Evolutionary conservation across 2,888 invertebrate genomes (phyloP), one percentile per base, ranked within the genome.

Genomic region (Cenopis cana): DNA sequence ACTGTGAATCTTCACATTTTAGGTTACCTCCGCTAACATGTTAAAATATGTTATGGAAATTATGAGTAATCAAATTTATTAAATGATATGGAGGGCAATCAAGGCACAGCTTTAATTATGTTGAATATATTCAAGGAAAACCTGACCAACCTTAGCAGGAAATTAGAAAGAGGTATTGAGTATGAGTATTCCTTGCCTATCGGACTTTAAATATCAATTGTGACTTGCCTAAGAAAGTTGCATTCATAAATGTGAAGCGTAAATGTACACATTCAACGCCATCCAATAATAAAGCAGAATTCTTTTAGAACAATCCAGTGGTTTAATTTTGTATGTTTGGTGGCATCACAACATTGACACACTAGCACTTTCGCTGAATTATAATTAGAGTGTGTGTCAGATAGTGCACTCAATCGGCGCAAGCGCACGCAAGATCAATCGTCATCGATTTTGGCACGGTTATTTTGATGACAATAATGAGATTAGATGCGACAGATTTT

Each of bases 271-370:
- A 33, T 33, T 33, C 33, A 36, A 33, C 20, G 77, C 55, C 66
- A 33, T 75, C 76, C 73, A 75, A 84, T 83, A 85, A 18, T 66
- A 33, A 33, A 33, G 17, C 18, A 68, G 54, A 68, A 24, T 36
- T 54, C 46, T 33, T 60, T 36, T 41, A 46, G 24, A 46, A 69
- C 33, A 66, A 46, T 49, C 56, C 36, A 38, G 24, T 12, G 11
- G 50, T 14, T 60, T 54, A 18, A 33, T 55, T 72, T 64, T 57
- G 52, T 61, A 81, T 80, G 75, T 74, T 75, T 74, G 67, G 76
- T 74, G 79, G 81, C 82, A 83, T 82, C 83, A 84, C 79, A 89
- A 87, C 88, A 89, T 89, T 89, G 89, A 89, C 89, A 89, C 83
- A 87, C 79, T 87, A 77, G 79, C 82, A 83, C 86, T 87, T 86